phyloP scores from a whole-genome alignment of 2,797 vertebrate genomes.

The Momotus momota region DNA sequence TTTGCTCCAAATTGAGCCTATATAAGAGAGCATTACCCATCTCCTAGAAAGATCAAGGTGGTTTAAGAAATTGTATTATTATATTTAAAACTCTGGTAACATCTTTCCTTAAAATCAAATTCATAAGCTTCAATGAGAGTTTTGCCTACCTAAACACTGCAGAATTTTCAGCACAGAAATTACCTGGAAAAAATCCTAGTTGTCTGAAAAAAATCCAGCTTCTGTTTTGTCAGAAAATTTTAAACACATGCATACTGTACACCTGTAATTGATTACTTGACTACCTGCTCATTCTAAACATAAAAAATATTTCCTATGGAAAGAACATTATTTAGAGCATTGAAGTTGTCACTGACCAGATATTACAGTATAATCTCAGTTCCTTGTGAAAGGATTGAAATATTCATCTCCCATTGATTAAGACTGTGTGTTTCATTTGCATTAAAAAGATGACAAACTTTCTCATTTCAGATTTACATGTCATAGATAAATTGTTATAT shows the following conservation, averaged over 20 bases:
- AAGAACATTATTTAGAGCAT: not conserved
- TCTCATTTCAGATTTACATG: not conserved
- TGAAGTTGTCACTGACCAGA: not conserved
- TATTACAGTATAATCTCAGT: not conserved
- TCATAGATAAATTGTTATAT: conserved; percentile 7
- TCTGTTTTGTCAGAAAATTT: not conserved
- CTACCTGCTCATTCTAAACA: not conserved
- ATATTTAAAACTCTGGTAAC: not conserved
- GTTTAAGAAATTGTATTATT: not conserved
- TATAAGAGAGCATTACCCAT: not conserved
- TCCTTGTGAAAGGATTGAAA: not conserved
- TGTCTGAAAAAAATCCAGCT: not conserved
- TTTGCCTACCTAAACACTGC: not conserved
- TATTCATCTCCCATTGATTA: not conserved
- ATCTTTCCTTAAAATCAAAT: not conserved
- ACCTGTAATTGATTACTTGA: not conserved
- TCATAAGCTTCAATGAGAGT: not conserved
- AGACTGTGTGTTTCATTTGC: not conserved
- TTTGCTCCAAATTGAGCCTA: not conserved
- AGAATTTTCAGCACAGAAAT: not conserved
- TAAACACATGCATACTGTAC: not conserved
- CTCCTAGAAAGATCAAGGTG: not conserved
- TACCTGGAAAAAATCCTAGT: not conserved
- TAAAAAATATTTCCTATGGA: not conserved
- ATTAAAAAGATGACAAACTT: not conserved